Evolutionary conservation across 2,888 invertebrate species (phyloP).

Genomic region (Eulithis prunata): DNA sequence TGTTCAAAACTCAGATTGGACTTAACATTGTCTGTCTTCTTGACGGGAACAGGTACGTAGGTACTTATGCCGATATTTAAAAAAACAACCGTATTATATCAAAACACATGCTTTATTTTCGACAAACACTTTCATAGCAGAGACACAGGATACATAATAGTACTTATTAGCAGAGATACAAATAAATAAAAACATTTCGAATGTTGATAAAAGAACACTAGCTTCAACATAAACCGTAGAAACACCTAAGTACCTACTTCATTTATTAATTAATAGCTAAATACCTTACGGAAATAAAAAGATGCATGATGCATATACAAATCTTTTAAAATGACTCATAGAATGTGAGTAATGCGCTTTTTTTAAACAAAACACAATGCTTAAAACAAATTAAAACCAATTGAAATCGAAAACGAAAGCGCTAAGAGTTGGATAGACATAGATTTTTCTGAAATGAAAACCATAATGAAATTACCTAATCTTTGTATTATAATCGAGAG

Average conservation of each 20-base stretch:
- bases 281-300: background rate
- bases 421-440: background rate
- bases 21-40: too few relatives aligned
- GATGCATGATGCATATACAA: background rate
- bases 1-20: too few relatives aligned
- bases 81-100: background rate
- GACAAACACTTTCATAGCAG: slow-evolving; percentile 27
- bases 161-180: slow-evolving; percentile 6
- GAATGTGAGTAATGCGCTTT: too few relatives aligned
- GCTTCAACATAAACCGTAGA: too few relatives aligned
- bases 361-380: too few relatives aligned
- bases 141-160: too few relatives aligned
- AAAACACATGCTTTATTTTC: slow-evolving; percentile 33
- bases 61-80: background rate
- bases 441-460: background rate
- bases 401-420: background rate
- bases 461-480: background rate
- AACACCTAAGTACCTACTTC: background rate
- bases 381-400: background rate
- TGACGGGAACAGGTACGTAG: too few relatives aligned
- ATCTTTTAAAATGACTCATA: background rate
- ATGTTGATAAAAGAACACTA: too few relatives aligned
- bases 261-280: background rate
- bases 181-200: slow-evolving; percentile 4
- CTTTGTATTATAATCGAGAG: slow-evolving; percentile 14